Evolutionary conservation across 2,888 invertebrate genomes (phyloP).

Genomic region (Serripes groenlandicus): DNA sequence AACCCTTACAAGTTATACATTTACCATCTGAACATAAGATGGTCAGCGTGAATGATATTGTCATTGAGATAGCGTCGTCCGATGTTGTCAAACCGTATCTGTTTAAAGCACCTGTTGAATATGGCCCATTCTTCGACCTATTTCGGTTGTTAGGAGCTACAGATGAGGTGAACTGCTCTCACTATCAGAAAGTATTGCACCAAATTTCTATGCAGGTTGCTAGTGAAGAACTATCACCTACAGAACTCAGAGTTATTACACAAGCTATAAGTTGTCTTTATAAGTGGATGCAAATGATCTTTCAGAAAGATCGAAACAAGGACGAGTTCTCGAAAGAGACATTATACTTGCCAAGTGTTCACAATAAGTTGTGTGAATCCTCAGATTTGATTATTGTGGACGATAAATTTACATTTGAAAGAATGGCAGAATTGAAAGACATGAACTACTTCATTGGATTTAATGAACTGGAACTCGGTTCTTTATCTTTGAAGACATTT

Average conservation of each 20-base stretch:
- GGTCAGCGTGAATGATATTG: slow-evolving; percentile 27
- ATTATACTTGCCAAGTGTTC: slow-evolving; percentile 13
- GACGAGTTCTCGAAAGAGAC: not conserved
- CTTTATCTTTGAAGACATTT: not conserved
- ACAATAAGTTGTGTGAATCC: slow-evolving; percentile 7
- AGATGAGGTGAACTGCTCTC: slow-evolving; percentile 17
- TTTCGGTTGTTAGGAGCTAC: slow-evolving; percentile 57
- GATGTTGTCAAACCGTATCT: slow-evolving; percentile 60
- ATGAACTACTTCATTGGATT: slow-evolving; percentile 49
- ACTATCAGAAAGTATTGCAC: slow-evolving; percentile 51
- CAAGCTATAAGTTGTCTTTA: not conserved
- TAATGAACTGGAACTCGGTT: slow-evolving; percentile 26
- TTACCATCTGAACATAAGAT: slow-evolving; percentile 39
- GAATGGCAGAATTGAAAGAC: slow-evolving; percentile 29
- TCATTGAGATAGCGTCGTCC: slow-evolving; percentile 15
- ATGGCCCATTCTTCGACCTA: slow-evolving; percentile 39
- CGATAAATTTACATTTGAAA: slow-evolving; percentile 22
- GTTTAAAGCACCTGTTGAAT: slow-evolving; percentile 50
- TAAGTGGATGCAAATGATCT: too few relatives aligned
- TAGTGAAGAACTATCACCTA: slow-evolving; percentile 26
- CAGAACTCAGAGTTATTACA: slow-evolving; percentile 10
- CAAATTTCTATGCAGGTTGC: slow-evolving; percentile 19
- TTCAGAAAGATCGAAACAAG: not conserved
- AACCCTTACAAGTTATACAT: slow-evolving; percentile 49
- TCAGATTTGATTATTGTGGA: slow-evolving; percentile 29